These are phyloP conservation scores for Meliscaeva auricollis DNA, from an alignment of 2,888 invertebrate species.

Conservation along the genomic window DNA sequence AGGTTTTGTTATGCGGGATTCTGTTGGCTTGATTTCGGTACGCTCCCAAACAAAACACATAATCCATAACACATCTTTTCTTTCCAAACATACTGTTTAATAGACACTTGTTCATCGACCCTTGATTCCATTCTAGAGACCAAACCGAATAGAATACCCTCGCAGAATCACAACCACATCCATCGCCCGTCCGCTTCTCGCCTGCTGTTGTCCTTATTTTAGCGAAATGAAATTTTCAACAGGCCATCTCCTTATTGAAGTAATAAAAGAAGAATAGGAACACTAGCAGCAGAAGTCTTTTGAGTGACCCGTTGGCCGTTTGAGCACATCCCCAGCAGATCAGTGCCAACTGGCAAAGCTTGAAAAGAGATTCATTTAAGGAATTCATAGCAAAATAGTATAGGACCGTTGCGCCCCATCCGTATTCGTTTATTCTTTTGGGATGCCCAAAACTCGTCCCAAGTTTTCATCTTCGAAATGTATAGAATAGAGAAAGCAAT, in stretches of 20 bases:
- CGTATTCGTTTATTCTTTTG: constrained; percentile 27
- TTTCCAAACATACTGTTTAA: constrained; percentile 48
- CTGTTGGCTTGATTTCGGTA: too few relatives aligned
- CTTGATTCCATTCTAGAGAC: constrained; percentile 69
- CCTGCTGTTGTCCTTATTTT: constrained; percentile 61
- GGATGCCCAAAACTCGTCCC: constrained; percentile 14
- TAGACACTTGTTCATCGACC: constrained; percentile 69
- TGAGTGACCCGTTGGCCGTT: constrained; percentile 72
- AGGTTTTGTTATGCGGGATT: too few relatives aligned
- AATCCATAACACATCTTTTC: not conserved
- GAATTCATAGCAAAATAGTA: constrained; percentile 60
- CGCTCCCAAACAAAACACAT: not conserved
- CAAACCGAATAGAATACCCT: constrained; percentile 35
- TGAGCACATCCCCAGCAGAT: constrained; percentile 56
- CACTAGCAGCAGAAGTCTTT: constrained; percentile 63
- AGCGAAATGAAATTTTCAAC: constrained; percentile 74
- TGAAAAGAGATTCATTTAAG: constrained; percentile 72
- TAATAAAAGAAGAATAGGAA: constrained; percentile 69
- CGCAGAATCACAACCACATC: constrained; percentile 14
- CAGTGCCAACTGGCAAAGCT: constrained; percentile 72
- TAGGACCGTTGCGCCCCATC: constrained; percentile 3
- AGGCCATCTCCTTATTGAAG: constrained; percentile 75
- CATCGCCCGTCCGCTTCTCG: constrained; percentile 5
- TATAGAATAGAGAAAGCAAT: constrained; percentile 53
- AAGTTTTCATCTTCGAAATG: constrained; percentile 9